These are phyloP conservation scores for Tinea semifulvella DNA, from an alignment of 2,888 invertebrate genomes.

Conservation along the genomic window DNA sequence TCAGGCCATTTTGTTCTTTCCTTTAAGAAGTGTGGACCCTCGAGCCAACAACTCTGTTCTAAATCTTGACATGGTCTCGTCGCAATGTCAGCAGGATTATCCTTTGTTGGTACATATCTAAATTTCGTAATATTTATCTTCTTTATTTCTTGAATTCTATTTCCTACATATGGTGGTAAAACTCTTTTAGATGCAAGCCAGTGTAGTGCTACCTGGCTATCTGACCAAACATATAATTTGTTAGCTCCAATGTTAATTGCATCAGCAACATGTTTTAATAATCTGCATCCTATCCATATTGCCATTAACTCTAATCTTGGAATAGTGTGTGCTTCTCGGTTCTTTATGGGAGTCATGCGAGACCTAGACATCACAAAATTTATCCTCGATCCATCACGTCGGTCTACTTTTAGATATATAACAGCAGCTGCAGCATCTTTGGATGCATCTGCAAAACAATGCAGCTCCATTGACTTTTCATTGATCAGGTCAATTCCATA, in stretches of 20 bases:
- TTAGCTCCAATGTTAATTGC: background rate
- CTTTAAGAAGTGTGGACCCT: too few relatives aligned
- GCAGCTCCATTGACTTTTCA: too few relatives aligned
- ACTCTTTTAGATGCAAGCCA: constrained; percentile 1
- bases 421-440: constrained; percentile 15
- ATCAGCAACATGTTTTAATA: background rate
- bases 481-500: too few relatives aligned
- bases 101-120: too few relatives aligned
- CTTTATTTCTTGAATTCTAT: background rate
- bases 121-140: too few relatives aligned
- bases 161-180: constrained; percentile 1
- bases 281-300: constrained; percentile 3
- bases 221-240: background rate
- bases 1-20: too few relatives aligned
- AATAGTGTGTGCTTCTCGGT: background rate
- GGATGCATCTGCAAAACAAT: constrained; percentile 18
- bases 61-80: too few relatives aligned
- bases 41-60: too few relatives aligned
- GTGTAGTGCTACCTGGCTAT: constrained; percentile 5
- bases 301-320: constrained; percentile 8
- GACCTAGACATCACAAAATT: constrained; percentile 3
- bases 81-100: too few relatives aligned
- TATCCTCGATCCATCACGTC: background rate
- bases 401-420: constrained; percentile 5
- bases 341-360: background rate